These are phyloP conservation scores for Troides helena DNA, from an alignment of 2,888 invertebrate species.

Conservation along the genomic window DNA sequence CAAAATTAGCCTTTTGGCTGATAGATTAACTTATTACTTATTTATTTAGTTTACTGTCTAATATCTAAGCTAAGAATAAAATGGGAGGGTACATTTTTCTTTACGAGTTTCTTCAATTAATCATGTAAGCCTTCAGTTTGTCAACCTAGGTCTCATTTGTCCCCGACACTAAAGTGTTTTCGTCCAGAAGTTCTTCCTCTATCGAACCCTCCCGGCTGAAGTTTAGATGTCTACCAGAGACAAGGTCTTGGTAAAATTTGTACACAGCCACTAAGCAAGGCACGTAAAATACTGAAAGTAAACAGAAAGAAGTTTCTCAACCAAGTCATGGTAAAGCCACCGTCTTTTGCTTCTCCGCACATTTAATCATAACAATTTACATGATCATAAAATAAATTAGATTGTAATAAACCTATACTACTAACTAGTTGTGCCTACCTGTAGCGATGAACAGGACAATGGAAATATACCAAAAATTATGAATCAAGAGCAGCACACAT, in stretches of 20 bases:
- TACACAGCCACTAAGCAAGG: conserved; percentile 13
- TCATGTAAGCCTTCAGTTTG: not conserved
- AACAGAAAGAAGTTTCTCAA: not conserved
- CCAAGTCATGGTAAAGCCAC: no score
- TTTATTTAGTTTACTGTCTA: not conserved
- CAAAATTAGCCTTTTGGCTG: no score
- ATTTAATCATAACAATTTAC: no score
- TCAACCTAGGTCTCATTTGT: not conserved
- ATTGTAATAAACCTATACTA: no score
- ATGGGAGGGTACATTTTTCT: not conserved
- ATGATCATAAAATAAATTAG: no score
- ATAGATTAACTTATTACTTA: not conserved
- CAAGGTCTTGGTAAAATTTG: conserved; percentile 23
- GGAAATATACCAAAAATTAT: conserved; percentile 38
- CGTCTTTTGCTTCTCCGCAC: no score
- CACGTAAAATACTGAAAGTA: conserved; percentile 18
- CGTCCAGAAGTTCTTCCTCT: conserved; percentile 8
- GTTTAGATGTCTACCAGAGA: not conserved
- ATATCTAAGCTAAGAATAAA: not conserved
- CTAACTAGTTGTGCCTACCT: conserved; percentile 38
- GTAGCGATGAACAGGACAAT: conserved; percentile 31
- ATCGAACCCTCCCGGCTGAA: not conserved
- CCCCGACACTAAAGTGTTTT: not conserved
- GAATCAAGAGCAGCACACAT: conserved; percentile 41
- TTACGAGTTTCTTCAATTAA: not conserved